These are phyloP conservation scores for Toxotes lorentzi DNA, from an alignment of 2,797 vertebrate genomes.

Conservation along the genomic window DNA sequence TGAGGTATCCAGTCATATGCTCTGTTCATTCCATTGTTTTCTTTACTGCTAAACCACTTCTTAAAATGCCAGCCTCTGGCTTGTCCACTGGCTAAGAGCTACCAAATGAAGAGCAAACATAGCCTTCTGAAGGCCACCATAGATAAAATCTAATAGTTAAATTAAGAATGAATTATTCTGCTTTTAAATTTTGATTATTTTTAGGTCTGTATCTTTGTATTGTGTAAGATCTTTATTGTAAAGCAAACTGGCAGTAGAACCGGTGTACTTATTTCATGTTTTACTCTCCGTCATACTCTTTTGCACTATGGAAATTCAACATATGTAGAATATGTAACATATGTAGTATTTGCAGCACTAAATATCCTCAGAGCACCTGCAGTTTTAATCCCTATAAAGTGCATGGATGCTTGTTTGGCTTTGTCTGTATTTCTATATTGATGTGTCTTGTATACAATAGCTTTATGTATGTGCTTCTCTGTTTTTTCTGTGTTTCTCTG, in stretches of 20 bases:
- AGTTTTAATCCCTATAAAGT: neutral
- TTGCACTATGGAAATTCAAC: neutral
- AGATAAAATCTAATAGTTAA: too few species aligned
- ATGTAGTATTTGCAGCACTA: neutral
- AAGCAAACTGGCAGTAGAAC: neutral
- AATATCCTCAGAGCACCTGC: neutral
- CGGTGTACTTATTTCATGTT: neutral
- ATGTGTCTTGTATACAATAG: too few species aligned
- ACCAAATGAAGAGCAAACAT: neutral
- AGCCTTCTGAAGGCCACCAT: too few species aligned
- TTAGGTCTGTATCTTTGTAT: neutral
- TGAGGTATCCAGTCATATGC: neutral
- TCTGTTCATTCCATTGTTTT: neutral
- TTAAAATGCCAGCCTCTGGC: neutral
- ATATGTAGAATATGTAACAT: neutral
- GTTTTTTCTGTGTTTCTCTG: neutral
- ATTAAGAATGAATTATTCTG: too few species aligned
- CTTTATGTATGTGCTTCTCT: neutral
- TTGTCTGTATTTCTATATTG: neutral
- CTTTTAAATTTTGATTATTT: too few species aligned
- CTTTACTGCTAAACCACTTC: neutral
- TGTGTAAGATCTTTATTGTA: neutral
- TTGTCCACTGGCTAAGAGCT: neutral
- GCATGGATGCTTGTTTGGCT: neutral
- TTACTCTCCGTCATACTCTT: neutral